phyloP scores from a whole-genome alignment of 2,113 vertebrate genomes.

The Synchiropus splendidus region DNA sequence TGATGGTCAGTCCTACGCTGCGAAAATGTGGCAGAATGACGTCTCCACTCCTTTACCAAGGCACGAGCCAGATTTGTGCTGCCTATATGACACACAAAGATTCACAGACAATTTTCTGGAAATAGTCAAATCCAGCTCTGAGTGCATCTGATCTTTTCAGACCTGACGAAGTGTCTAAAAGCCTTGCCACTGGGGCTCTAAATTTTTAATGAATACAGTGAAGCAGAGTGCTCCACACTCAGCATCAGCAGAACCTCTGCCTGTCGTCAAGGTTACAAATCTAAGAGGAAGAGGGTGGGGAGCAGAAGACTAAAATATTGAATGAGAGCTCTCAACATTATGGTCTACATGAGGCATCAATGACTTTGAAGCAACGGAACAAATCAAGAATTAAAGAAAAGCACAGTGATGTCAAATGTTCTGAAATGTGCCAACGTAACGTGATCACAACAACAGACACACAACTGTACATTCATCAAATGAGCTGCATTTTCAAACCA shows the following conservation, averaged over 20 bases:
- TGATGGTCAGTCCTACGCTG: slow-evolving; percentile 61
- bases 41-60: slow-evolving; percentile 13
- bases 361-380: slow-evolving; percentile 50
- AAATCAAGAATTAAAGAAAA: slow-evolving; percentile 51
- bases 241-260: slow-evolving; percentile 57
- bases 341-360: slow-evolving; percentile 51
- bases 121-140: slow-evolving; percentile 22
- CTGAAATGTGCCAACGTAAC: slow-evolving; percentile 46
- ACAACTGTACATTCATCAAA: slow-evolving; percentile 14
- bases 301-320: slow-evolving; percentile 19
- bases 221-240: slow-evolving; percentile 58
- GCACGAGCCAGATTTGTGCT: slow-evolving; percentile 6
- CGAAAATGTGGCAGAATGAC: slow-evolving; percentile 33
- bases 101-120: slow-evolving; percentile 18
- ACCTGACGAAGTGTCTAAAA: slow-evolving; percentile 57
- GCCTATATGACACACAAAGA: slow-evolving; percentile 7
- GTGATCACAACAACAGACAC: slow-evolving; percentile 46
- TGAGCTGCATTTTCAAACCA: slow-evolving; percentile 2
- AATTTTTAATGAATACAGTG: slow-evolving; percentile 70
- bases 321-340: slow-evolving; percentile 35
- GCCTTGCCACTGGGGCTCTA: slow-evolving; percentile 62
- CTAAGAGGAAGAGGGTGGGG: slow-evolving; percentile 38
- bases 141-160: slow-evolving; percentile 47
- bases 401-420: slow-evolving; percentile 52
- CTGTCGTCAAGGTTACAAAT: slow-evolving; percentile 72